Evolutionary conservation across 1,140 invertebrate genomes (phyloP).

Genomic region (Archivesica marissinica): DNA sequence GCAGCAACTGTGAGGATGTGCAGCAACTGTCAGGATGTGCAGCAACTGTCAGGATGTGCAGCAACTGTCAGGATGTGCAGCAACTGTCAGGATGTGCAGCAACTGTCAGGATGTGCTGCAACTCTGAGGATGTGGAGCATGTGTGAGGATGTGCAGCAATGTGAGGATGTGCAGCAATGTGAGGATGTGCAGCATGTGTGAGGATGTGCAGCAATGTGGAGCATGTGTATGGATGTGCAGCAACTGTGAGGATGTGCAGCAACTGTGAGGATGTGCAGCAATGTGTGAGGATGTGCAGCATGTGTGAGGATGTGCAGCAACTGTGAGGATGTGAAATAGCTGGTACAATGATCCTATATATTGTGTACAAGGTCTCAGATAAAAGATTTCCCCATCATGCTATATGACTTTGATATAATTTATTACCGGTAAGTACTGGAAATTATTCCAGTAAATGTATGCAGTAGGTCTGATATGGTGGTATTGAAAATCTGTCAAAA

Average conservation of each 20-base stretch:
- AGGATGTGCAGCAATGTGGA: background rate
- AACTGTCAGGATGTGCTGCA: no score
- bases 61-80: background rate
- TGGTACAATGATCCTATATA: background rate
- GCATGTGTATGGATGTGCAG: background rate
- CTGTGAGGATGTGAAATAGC: background rate
- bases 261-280: background rate
- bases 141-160: background rate
- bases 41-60: background rate
- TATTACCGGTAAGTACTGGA: no score
- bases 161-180: background rate
- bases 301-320: background rate
- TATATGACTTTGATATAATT: no score
- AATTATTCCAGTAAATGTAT: background rate
- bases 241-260: background rate
- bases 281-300: background rate
- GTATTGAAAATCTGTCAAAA: slow-evolving; percentile 27
- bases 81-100: background rate
- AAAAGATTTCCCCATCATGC: no score
- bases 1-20: background rate
- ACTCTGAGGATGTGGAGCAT: background rate
- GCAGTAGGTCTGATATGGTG: background rate
- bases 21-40: background rate
- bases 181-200: background rate
- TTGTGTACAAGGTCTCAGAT: no score